These are phyloP conservation scores for Hypomecis punctinalis DNA, from an alignment of 2,888 invertebrate genomes.

Conservation along the genomic window DNA sequence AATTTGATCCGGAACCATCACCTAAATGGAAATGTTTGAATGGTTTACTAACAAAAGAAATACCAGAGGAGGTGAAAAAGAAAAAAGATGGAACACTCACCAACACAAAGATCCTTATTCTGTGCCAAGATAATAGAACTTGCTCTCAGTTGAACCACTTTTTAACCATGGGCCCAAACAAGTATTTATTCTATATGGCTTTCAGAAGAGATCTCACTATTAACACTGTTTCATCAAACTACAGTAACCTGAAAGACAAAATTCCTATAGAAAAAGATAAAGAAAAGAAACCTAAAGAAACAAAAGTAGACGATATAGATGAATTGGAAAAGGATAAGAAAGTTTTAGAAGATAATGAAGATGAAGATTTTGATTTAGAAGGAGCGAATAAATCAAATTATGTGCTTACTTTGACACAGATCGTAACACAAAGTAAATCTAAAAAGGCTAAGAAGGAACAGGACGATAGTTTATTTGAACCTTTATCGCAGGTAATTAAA, in stretches of 20 bases:
- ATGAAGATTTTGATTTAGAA: slow-evolving; percentile 62
- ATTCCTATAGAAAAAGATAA: slow-evolving; percentile 46
- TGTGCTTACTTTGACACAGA: slow-evolving; percentile 88
- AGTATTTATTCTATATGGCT: slow-evolving; percentile 87
- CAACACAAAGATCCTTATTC: slow-evolving; percentile 90
- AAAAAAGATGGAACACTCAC: slow-evolving; percentile 64
- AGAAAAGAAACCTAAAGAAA: slow-evolving; percentile 39
- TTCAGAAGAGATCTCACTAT: slow-evolving; percentile 85
- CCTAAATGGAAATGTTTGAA: slow-evolving; percentile 95
- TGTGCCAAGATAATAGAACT: slow-evolving; percentile 93
- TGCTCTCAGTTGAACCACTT: slow-evolving; percentile 92
- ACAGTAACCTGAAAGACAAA: slow-evolving; percentile 62
- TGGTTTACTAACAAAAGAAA: slow-evolving; percentile 92
- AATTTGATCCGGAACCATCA: slow-evolving; percentile 92
- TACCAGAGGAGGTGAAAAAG: slow-evolving; percentile 89
- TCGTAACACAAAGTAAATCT: slow-evolving; percentile 50
- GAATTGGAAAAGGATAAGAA: slow-evolving; percentile 29
- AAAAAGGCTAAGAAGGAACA: slow-evolving; percentile 47
- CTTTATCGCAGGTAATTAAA: slow-evolving; percentile 84
- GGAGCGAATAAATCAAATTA: slow-evolving; percentile 87
- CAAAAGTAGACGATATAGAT: slow-evolving; percentile 31
- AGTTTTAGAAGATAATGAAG: slow-evolving; percentile 46
- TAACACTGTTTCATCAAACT: slow-evolving; percentile 83
- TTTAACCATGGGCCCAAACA: slow-evolving; percentile 87
- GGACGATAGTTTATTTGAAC: slow-evolving; percentile 83